These are phyloP conservation scores for Datnioides undecimradiatus DNA, from an alignment of 2,113 vertebrate genomes.

Conservation along the genomic window DNA sequence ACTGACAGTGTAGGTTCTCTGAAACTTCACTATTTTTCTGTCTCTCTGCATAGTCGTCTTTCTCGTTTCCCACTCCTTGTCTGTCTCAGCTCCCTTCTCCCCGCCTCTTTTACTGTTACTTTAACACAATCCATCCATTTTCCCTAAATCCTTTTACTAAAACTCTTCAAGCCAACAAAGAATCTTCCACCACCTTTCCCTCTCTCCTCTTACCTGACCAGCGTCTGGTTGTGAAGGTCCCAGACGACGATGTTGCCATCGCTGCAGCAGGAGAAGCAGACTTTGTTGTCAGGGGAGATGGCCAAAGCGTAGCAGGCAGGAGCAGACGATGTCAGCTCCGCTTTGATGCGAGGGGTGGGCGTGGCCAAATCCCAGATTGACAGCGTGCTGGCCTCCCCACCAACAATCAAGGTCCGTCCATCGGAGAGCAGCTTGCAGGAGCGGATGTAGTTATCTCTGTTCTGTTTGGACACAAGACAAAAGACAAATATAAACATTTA, in stretches of 20 bases:
- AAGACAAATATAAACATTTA: constrained; percentile 8
- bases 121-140: neutral
- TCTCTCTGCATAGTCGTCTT: neutral
- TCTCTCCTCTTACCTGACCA: constrained; percentile 81
- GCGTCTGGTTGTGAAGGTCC: constrained; percentile 89
- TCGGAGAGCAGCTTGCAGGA: constrained; percentile 88
- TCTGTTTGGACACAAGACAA: constrained; percentile 73
- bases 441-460: constrained; percentile 90
- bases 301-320: constrained; percentile 90
- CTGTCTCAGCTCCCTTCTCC: neutral
- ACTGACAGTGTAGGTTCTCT: constrained; percentile 11
- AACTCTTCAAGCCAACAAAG: neutral
- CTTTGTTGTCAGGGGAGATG: constrained; percentile 91
- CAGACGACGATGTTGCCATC: constrained; percentile 91
- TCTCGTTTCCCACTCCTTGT: neutral
- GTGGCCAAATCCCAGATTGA: constrained; percentile 87
- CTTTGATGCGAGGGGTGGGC: constrained; percentile 90
- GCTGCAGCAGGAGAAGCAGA: constrained; percentile 93
- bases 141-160: constrained; percentile 7
- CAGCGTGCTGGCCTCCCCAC: constrained; percentile 89
- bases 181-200: too few relatives aligned
- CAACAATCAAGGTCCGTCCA: constrained; percentile 87
- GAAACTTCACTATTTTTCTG: neutral
- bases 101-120: neutral
- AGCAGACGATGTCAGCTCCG: constrained; percentile 88